Evolutionary conservation across 2,797 vertebrate genomes (phyloP), one percentile per base, ranked within the genome.

Genomic region (Thamnophis elegans): DNA sequence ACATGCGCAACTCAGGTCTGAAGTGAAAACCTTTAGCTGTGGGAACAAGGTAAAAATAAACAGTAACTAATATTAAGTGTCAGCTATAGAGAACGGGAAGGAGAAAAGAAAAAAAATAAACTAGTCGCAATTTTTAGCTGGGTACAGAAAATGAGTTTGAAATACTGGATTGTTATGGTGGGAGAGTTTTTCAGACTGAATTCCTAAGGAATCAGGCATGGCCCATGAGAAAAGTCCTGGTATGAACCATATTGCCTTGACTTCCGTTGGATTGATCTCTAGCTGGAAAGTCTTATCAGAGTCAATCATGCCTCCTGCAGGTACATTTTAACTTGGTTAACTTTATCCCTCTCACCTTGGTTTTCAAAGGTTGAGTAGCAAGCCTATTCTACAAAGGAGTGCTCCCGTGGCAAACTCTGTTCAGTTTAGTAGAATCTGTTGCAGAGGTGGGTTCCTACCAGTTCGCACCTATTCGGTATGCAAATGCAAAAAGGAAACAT

Each of bases 11-110:
- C 87, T 68, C 87, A 73, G 87, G 92, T 95, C 93, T 2, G 92
- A 90, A 94, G 92, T 94, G 94, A 28, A 97, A 96, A 96, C 94
- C 95, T 96, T 96, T 94, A 96, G 96, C 97, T 95, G 90, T 87
- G 94, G 93, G 91, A 96, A 96, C 95, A 96, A 96, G 95, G 94
- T 88, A 95, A 95, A 82, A 60, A 96, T 95, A 96, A 97, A 95
- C 94, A 97, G 94, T 94, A 97, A 96, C 92, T 95, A 96, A 95
- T 95, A 94, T 94, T 95, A 91, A 89, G 93, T 96, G 95, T 96
- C 95, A 96, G 94, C 95, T 95, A 92, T 11, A 6, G 92, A 56
- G 88, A 91, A 93, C 60, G 60, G 93, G 87, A 92, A 93, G 42
- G 95, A 95, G 56, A 20, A 5, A 91, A 56, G 88, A 90, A 93